Conservation (phyloP, 2,113 vertebrate genomes). For the Misgurnus anguillicaudatus region DNA sequence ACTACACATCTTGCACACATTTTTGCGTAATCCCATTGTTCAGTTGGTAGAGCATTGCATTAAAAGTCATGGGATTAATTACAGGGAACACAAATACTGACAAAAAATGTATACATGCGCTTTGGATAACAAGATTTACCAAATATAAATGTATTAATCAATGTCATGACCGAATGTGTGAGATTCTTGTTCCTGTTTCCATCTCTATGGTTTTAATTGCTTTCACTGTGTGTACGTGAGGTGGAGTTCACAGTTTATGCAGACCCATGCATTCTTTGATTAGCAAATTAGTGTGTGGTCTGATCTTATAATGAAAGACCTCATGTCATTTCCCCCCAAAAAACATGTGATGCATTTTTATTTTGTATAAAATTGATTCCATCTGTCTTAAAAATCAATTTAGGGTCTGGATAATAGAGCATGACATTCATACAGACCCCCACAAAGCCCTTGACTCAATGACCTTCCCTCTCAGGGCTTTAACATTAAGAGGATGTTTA, state of each 20-base stretch:
- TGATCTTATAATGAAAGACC: not conserved
- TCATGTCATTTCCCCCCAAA: not conserved
- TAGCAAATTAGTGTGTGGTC: not conserved
- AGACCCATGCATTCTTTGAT: not conserved
- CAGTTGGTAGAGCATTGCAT: too few relatives aligned
- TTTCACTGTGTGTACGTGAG: not conserved
- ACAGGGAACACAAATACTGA: too few relatives aligned
- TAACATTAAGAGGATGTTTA: slow-evolving; percentile 29
- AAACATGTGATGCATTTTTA: not conserved
- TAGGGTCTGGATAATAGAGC: not conserved
- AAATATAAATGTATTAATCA: too few relatives aligned
- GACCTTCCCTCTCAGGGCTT: slow-evolving; percentile 18
- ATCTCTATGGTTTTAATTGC: too few relatives aligned
- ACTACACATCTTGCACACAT: too few relatives aligned
- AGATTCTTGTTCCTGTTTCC: too few relatives aligned
- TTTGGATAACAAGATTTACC: too few relatives aligned
- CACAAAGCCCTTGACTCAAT: slow-evolving; percentile 19
- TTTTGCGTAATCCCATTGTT: too few relatives aligned
- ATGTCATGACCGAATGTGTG: too few relatives aligned
- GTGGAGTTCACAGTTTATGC: not conserved
- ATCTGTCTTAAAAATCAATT: not conserved
- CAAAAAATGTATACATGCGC: too few relatives aligned
- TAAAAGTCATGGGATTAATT: too few relatives aligned
- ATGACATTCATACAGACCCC: not conserved
- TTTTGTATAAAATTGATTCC: slow-evolving; percentile 8